phyloP scores from a whole-genome alignment of 2,888 invertebrate species.

The Morpho helenor region DNA sequence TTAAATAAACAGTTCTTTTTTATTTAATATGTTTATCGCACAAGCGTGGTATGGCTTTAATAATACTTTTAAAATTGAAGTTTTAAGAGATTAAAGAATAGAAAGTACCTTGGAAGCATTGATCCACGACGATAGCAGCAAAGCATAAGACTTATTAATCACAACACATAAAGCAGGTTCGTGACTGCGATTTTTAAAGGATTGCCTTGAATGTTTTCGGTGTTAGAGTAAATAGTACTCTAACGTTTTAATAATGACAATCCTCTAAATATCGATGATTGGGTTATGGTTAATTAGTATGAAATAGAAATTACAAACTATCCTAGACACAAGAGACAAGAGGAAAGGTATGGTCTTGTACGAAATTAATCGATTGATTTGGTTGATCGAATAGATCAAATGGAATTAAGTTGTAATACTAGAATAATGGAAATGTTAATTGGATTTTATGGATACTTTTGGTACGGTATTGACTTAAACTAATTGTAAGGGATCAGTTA shows the following conservation, averaged over 20 bases:
- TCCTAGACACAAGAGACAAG: slow-evolving; percentile 13
- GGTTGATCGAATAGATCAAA: no score
- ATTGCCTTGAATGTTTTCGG: slow-evolving; percentile 37
- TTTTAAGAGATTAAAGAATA: slow-evolving; percentile 49
- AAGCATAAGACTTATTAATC: slow-evolving; percentile 72
- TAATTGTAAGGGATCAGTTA: slow-evolving; percentile 79
- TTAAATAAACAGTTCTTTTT: slow-evolving; percentile 16
- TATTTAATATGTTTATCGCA: slow-evolving; percentile 39
- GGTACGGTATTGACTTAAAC: slow-evolving; percentile 61
- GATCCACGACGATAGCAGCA: slow-evolving; percentile 70
- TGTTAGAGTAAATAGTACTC: slow-evolving; percentile 25
- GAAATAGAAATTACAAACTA: slow-evolving; percentile 33
- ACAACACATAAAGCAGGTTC: slow-evolving; percentile 67
- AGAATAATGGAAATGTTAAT: slow-evolving; percentile 11
- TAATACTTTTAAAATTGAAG: slow-evolving; percentile 31
- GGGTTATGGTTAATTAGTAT: slow-evolving; percentile 47
- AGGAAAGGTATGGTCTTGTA: not conserved
- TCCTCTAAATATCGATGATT: slow-evolving; percentile 43
- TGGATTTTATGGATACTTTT: slow-evolving; percentile 28
- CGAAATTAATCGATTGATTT: no score
- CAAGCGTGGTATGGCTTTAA: slow-evolving; percentile 57
- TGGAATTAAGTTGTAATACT: no score
- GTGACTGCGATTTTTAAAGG: slow-evolving; percentile 41
- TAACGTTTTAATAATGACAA: slow-evolving; percentile 33
- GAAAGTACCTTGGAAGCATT: slow-evolving; percentile 72